These are phyloP conservation scores for Hymenopus coronatus DNA, from an alignment of 2,888 invertebrate species.

Conservation along the genomic window DNA sequence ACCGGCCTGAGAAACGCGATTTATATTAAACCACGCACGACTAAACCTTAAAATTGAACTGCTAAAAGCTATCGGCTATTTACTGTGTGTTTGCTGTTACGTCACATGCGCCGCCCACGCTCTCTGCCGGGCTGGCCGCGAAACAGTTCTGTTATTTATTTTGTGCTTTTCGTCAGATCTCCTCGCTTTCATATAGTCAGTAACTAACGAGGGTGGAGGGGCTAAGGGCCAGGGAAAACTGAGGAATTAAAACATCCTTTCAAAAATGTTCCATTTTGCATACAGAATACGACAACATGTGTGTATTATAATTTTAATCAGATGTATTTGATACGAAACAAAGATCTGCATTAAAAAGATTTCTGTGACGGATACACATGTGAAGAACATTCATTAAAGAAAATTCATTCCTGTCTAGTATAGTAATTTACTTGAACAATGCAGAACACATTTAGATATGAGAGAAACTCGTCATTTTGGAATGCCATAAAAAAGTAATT, in stretches of 20 bases:
- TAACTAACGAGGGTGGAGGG: not conserved
- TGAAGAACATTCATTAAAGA: too few relatives aligned
- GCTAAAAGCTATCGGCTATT: slow-evolving; percentile 27
- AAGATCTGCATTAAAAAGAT: too few relatives aligned
- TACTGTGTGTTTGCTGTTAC: slow-evolving; percentile 1
- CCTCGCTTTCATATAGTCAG: not conserved
- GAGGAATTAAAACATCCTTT: not conserved
- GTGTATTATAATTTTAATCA: not conserved
- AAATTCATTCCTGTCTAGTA: too few relatives aligned
- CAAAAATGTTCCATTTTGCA: not conserved
- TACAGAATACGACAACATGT: not conserved
- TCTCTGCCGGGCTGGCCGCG: not conserved
- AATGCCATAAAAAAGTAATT: too few relatives aligned
- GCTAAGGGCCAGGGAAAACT: not conserved
- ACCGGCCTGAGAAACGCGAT: slow-evolving; percentile 26
- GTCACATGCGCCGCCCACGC: not conserved
- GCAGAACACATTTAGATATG: too few relatives aligned
- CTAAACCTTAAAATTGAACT: slow-evolving; percentile 28
- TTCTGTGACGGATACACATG: too few relatives aligned
- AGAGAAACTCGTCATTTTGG: too few relatives aligned
- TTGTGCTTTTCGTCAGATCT: not conserved
- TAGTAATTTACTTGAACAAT: too few relatives aligned
- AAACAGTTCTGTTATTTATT: not conserved
- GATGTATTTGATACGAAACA: not conserved
- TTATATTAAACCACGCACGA: slow-evolving; percentile 27